phyloP scores from a whole-genome alignment of 2,113 vertebrate species.

The Lepidothrix coronata region DNA sequence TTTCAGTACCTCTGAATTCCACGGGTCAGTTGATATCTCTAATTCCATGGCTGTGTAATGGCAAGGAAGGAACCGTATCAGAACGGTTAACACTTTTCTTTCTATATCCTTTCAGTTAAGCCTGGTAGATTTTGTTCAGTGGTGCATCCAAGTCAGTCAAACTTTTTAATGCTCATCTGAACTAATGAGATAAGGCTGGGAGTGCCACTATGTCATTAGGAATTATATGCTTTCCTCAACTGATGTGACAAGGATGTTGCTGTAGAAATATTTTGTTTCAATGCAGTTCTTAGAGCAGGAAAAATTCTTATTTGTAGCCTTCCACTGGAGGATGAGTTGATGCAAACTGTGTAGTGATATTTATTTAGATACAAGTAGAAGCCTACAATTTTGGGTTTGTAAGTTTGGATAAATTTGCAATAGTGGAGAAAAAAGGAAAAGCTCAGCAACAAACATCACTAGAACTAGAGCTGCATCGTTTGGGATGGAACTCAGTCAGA shows the following conservation, averaged over 20 bases:
- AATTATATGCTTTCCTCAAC: not conserved
- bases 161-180: not conserved
- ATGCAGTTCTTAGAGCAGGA: not conserved
- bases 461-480: not conserved
- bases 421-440: not conserved
- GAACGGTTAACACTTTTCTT: not conserved
- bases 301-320: not conserved
- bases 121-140: not conserved
- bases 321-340: not conserved
- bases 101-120: not conserved
- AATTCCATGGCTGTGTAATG: not conserved
- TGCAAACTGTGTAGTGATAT: not conserved
- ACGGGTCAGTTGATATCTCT: fast-evolving
- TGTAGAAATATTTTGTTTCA: not conserved
- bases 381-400: not conserved
- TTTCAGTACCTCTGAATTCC: not conserved
- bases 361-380: not conserved
- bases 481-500: not conserved
- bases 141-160: not conserved
- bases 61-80: not conserved
- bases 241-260: not conserved
- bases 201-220: not conserved
- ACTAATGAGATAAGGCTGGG: not conserved
- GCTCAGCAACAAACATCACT: not conserved
- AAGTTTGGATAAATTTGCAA: not conserved